Percentiles rank a stretch among this genome's conserved stretches.
phyloP scores from a whole-genome alignment of 2,888 invertebrate genomes.

The Tetranychus truncatus region DNA sequence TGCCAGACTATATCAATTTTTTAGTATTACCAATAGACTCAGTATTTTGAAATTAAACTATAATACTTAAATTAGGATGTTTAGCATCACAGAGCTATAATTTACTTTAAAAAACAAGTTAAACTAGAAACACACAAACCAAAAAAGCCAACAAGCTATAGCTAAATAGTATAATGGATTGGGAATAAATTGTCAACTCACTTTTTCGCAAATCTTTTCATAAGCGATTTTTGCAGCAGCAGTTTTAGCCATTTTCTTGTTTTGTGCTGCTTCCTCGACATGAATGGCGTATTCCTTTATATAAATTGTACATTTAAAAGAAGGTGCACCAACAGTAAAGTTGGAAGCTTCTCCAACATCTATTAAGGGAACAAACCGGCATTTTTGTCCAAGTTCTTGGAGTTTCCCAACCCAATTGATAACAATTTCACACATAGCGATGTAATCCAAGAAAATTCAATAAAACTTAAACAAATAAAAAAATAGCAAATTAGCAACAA shows the following conservation, averaged over 20 bases:
- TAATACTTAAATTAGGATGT: too few species aligned
- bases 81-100: too few species aligned
- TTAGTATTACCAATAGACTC: too few species aligned
- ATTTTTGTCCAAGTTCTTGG: background rate
- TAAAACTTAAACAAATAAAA: too few species aligned
- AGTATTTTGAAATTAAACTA: too few species aligned
- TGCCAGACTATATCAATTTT: too few species aligned
- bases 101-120: too few species aligned
- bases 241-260: background rate
- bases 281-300: background rate
- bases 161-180: too few species aligned
- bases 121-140: background rate
- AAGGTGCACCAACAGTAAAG: background rate
- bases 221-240: background rate
- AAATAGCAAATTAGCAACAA: too few species aligned
- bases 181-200: background rate
- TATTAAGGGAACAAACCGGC: background rate
- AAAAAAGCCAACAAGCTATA: background rate
- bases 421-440: too few species aligned
- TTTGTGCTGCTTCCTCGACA: background rate
- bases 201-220: background rate
- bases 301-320: background rate
- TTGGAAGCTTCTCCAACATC: background rate
- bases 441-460: too few species aligned
- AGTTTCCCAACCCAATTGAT: background rate